Conservation (phyloP, 2,888 invertebrate genomes). For the Enchytraeus crypticus region DNA sequence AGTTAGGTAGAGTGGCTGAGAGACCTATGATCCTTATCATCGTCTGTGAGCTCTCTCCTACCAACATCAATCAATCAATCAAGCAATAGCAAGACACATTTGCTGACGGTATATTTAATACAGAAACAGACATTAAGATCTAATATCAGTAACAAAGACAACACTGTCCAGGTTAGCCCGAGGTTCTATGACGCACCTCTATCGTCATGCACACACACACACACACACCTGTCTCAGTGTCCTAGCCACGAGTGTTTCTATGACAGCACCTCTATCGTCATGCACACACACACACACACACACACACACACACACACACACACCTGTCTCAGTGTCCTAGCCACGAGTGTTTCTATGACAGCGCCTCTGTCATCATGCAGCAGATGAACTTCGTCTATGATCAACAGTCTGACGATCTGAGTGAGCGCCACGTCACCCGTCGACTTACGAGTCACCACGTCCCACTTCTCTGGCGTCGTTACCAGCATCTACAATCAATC, state of each 20-base stretch:
- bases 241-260: slow-evolving; percentile 90
- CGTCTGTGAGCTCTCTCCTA: slow-evolving; percentile 53
- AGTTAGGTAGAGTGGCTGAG: slow-evolving; percentile 95
- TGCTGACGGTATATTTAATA: too few relatives aligned
- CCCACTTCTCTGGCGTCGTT: slow-evolving; percentile 99
- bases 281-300: too few relatives aligned
- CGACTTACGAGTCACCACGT: slow-evolving; percentile 87
- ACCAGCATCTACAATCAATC: slow-evolving; percentile 80
- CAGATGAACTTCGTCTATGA: slow-evolving; percentile 87
- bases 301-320: too few relatives aligned
- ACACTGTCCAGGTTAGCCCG: too few relatives aligned
- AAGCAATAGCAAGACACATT: too few relatives aligned
- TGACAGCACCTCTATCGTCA: slow-evolving; percentile 92
- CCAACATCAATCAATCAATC: too few relatives aligned
- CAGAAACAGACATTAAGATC: too few relatives aligned
- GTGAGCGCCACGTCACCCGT: slow-evolving; percentile 57
- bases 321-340: slow-evolving; percentile 79
- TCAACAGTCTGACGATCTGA: slow-evolving; percentile 79
- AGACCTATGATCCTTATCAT: slow-evolving; percentile 95
- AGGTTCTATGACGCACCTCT: too few relatives aligned
- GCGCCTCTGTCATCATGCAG: slow-evolving; percentile 94
- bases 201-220: too few relatives aligned
- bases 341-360: slow-evolving; percentile 92
- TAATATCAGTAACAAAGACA: too few relatives aligned
- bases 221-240: slow-evolving; percentile 76